Evolutionary conservation across 2,797 vertebrate genomes (phyloP).

Genomic region (Thalassophryne amazonica): DNA sequence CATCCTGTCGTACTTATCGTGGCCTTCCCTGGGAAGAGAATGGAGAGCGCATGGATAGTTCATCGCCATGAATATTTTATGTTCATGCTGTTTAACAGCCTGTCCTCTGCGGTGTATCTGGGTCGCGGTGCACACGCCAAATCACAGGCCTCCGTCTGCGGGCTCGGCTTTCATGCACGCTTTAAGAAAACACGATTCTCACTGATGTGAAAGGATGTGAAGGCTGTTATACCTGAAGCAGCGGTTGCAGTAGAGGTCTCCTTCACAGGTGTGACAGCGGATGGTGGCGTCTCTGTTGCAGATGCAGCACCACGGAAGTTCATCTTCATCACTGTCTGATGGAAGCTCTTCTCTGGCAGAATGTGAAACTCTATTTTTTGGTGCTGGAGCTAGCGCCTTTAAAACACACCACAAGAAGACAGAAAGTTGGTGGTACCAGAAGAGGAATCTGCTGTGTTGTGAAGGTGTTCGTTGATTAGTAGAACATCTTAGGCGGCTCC

Average conservation of each 20-base stretch:
- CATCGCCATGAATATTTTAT: slow-evolving; percentile 73
- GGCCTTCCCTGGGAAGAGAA: slow-evolving; percentile 86
- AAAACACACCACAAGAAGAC: slow-evolving; percentile 13
- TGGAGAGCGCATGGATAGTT: slow-evolving; percentile 62
- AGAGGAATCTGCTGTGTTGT: too few species aligned
- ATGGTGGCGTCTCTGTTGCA: slow-evolving; percentile 89
- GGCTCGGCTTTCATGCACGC: slow-evolving; percentile 9
- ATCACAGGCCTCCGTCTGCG: slow-evolving; percentile 29
- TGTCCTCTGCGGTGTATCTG: slow-evolving; percentile 55
- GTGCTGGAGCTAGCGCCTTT: slow-evolving; percentile 14
- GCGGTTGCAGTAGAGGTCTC: slow-evolving; percentile 90
- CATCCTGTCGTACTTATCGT: slow-evolving; percentile 90
- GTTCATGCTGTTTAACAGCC: slow-evolving; percentile 61
- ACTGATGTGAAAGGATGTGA: not conserved
- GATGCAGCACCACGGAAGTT: slow-evolving; percentile 98
- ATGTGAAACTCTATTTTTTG: slow-evolving; percentile 37
- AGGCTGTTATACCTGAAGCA: slow-evolving; percentile 85
- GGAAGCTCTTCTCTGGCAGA: slow-evolving; percentile 38
- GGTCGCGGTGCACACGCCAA: slow-evolving; percentile 56
- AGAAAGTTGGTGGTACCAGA: too few species aligned
- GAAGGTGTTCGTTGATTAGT: too few species aligned
- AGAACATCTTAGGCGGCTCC: too few species aligned
- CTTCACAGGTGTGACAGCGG: slow-evolving; percentile 89
- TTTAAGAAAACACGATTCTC: not conserved
- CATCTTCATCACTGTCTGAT: slow-evolving; percentile 84